phyloP scores from a whole-genome alignment of 2,888 invertebrate genomes.

The Lacanobia wlatinum region DNA sequence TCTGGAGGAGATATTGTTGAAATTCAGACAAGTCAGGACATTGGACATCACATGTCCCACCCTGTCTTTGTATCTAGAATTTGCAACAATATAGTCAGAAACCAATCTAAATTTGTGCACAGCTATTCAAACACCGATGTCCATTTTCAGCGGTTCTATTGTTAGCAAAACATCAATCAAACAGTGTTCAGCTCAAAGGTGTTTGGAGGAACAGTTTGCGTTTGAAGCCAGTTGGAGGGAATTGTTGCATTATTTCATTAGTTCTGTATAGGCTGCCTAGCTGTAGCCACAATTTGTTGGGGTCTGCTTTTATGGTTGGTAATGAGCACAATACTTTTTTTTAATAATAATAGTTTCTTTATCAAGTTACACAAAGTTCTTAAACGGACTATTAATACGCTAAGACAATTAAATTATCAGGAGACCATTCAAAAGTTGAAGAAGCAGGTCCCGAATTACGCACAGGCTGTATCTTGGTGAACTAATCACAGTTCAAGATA shows the following conservation, averaged over 20 bases:
- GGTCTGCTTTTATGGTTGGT: too few relatives aligned
- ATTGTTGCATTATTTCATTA: constrained; percentile 2
- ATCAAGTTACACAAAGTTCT: too few relatives aligned
- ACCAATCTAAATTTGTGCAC: constrained; percentile 17
- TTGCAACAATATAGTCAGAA: neutral
- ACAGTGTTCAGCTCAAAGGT: constrained; percentile 18
- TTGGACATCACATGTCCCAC: neutral
- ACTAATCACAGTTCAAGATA: too few relatives aligned
- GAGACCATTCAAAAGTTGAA: too few relatives aligned
- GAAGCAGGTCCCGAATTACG: too few relatives aligned
- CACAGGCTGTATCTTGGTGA: too few relatives aligned
- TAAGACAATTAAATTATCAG: too few relatives aligned
- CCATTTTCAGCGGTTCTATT: constrained; percentile 1
- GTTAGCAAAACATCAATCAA: constrained; percentile 11
- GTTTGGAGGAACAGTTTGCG: neutral
- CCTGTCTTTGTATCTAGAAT: constrained; percentile 1
- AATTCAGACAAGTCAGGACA: neutral
- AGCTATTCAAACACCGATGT: constrained; percentile 20
- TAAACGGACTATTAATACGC: too few relatives aligned
- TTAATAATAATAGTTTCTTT: too few relatives aligned
- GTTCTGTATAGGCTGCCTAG: neutral
- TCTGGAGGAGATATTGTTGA: neutral
- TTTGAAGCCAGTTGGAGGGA: neutral
- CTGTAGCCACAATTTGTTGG: neutral
- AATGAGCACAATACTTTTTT: too few relatives aligned